Conservation (phyloP, 2,888 invertebrate species). For the Lasioglossum pauxillum region DNA sequence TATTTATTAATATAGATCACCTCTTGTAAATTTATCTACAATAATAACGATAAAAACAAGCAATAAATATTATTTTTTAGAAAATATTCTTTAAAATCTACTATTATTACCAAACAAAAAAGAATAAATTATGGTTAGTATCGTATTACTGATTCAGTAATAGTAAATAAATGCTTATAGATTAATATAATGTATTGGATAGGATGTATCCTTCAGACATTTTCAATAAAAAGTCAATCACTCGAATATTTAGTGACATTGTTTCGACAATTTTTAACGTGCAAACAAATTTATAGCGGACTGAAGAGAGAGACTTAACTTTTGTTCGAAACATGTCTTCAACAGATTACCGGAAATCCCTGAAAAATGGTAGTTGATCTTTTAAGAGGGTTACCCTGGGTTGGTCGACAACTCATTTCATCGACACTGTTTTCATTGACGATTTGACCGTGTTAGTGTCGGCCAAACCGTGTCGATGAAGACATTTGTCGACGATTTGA, state of each 20-base stretch:
- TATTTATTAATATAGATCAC: neutral
- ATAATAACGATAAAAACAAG: neutral
- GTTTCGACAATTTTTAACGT: neutral
- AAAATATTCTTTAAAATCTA: neutral
- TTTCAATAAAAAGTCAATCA: neutral
- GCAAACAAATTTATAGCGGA: neutral
- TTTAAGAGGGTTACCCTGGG: no score
- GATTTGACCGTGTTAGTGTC: no score
- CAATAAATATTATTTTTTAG: constrained; percentile 13
- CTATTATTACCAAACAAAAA: constrained; percentile 11
- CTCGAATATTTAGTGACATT: neutral
- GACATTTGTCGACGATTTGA: no score
- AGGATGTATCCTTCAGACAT: neutral
- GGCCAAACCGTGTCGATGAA: no score
- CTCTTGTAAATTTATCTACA: constrained; percentile 4
- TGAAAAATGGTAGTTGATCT: neutral
- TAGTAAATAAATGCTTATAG: constrained; percentile 13
- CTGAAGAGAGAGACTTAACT: neutral
- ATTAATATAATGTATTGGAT: neutral
- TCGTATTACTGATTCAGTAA: constrained; percentile 7
- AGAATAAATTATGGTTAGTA: constrained; percentile 37
- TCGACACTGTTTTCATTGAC: no score
- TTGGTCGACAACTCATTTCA: no score
- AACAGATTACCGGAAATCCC: neutral
- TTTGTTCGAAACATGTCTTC: neutral